Evolutionary conservation across 2,797 vertebrate genomes (phyloP).

Genomic region (Knipowitschia caucasica): DNA sequence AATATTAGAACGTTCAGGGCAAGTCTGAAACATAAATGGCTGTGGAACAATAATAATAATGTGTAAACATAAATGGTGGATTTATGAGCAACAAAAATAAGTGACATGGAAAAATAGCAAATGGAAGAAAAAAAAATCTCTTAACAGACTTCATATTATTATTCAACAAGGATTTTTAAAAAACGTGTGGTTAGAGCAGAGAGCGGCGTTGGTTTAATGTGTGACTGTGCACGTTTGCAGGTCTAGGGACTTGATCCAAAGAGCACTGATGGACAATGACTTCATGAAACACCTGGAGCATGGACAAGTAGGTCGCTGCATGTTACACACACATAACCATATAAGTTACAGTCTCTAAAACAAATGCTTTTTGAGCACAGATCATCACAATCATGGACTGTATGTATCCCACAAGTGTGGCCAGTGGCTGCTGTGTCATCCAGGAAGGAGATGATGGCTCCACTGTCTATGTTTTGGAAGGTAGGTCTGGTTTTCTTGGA

Average conservation of each 20-base stretch:
- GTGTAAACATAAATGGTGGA: no score
- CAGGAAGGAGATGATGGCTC: constrained; percentile 76
- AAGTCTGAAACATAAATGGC: no score
- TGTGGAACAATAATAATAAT: no score
- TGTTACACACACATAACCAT: not conserved
- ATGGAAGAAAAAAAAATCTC: no score
- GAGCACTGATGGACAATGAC: constrained; percentile 74
- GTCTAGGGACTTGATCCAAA: constrained; percentile 72
- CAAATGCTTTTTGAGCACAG: constrained; percentile 21
- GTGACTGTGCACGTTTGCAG: constrained; percentile 31
- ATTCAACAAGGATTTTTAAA: no score
- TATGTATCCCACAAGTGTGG: constrained; percentile 69
- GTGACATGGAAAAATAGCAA: no score
- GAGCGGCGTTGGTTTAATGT: no score
- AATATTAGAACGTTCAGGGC: no score
- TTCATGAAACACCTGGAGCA: constrained; percentile 78
- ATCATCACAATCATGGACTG: constrained; percentile 77
- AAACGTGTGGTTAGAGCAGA: no score
- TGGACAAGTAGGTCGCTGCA: constrained; percentile 37
- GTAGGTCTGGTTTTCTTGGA: constrained; percentile 32
- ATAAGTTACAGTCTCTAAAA: not conserved
- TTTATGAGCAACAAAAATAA: no score
- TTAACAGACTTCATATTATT: no score
- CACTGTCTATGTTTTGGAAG: constrained; percentile 75
- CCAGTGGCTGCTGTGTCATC: constrained; percentile 70